A percentile compares a stretch with the other conserved stretches of the same genome.
phyloP scores from a whole-genome alignment of 2,797 vertebrate genomes.

The Aplochiton taeniatus region DNA sequence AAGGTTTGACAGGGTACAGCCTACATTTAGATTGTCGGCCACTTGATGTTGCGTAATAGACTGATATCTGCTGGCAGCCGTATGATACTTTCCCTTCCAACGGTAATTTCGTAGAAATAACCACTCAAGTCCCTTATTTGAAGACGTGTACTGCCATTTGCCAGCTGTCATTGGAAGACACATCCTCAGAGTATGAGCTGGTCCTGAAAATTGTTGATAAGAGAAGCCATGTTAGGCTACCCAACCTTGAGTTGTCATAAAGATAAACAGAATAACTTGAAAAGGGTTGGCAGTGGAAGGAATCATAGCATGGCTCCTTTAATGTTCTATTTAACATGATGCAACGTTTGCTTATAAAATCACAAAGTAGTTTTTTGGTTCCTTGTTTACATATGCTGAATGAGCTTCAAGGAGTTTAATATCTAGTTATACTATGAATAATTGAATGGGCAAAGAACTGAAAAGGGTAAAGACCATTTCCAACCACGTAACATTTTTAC shows the following conservation, averaged over 20 bases:
- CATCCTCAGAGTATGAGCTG: slow-evolving; percentile 13
- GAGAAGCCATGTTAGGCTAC: slow-evolving; percentile 11
- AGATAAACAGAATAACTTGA: slow-evolving; percentile 24
- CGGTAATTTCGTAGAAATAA: slow-evolving; percentile 39
- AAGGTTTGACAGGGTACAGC: slow-evolving; percentile 24
- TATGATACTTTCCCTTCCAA: slow-evolving; percentile 32
- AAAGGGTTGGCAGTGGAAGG: not conserved
- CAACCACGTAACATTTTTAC: slow-evolving; percentile 29
- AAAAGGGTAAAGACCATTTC: slow-evolving; percentile 35
- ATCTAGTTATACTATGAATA: slow-evolving; percentile 38
- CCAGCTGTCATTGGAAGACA: slow-evolving; percentile 23
- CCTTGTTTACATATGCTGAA: slow-evolving; percentile 38
- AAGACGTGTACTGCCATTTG: slow-evolving; percentile 29
- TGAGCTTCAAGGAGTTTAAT: slow-evolving; percentile 14
- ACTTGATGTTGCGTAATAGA: slow-evolving; percentile 33
- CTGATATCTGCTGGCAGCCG: slow-evolving; percentile 33
- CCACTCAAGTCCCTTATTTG: slow-evolving; percentile 18
- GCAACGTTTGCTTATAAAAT: slow-evolving; percentile 1
- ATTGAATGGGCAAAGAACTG: slow-evolving; percentile 33
- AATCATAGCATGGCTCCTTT: slow-evolving; percentile 11
- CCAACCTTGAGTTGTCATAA: slow-evolving; percentile 15
- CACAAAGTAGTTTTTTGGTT: not conserved
- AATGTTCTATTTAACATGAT: slow-evolving; percentile 16
- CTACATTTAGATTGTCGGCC: slow-evolving; percentile 30
- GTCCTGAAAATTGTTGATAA: slow-evolving; percentile 22